Evolutionary conservation across 2,113 vertebrate genomes (phyloP).

Genomic region (Ibidorhyncha struthersii): DNA sequence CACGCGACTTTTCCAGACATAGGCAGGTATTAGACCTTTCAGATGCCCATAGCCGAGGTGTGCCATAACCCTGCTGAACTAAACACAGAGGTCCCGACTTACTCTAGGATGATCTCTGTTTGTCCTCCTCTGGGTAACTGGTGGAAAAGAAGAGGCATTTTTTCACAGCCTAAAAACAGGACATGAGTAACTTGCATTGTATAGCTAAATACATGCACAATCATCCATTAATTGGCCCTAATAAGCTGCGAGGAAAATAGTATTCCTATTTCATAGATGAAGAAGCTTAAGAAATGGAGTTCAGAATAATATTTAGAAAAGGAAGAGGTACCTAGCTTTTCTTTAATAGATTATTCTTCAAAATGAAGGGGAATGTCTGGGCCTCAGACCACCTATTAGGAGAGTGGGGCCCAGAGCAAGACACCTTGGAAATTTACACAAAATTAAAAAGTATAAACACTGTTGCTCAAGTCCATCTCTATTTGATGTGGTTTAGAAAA

Average conservation of each 20-base stretch:
- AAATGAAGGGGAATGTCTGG: background rate
- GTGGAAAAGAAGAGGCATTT: background rate
- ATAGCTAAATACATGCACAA: background rate
- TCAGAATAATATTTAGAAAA: background rate
- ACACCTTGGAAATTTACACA: background rate
- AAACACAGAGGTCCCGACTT: background rate
- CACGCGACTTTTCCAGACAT: background rate
- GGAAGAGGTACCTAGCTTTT: background rate
- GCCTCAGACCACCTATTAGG: background rate
- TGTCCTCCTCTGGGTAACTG: background rate
- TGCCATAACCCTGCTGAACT: background rate
- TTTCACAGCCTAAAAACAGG: background rate
- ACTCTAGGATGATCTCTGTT: background rate
- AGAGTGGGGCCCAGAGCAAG: background rate
- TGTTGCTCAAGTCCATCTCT: background rate
- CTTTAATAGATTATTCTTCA: background rate
- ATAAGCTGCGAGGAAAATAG: background rate
- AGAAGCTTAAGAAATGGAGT: background rate
- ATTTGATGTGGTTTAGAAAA: background rate
- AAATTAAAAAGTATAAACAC: background rate
- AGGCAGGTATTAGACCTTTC: background rate
- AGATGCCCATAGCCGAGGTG: background rate
- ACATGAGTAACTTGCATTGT: background rate
- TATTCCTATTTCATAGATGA: background rate
- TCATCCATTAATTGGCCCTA: background rate